These are phyloP conservation scores for Cheirogaleus medius DNA, from an alignment of 2,113 vertebrate genomes.

Conservation along the genomic window DNA sequence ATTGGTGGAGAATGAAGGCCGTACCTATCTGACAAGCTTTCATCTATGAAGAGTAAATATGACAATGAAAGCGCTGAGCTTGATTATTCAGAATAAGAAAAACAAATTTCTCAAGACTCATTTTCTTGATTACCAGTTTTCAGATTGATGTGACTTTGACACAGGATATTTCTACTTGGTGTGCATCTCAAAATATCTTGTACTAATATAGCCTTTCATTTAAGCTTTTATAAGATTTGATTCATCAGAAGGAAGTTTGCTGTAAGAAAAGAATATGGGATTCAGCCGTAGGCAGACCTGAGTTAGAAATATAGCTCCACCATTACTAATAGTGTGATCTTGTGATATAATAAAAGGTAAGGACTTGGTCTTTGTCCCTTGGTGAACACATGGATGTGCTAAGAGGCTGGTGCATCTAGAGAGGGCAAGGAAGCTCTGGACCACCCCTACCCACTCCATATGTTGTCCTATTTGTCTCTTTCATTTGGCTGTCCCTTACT, in stretches of 20 bases:
- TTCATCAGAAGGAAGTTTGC: conserved; percentile 60
- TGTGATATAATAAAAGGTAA: neutral
- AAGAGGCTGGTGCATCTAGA: neutral
- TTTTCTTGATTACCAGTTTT: conserved; percentile 78
- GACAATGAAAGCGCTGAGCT: conserved; percentile 42
- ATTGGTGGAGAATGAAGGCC: neutral
- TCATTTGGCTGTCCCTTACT: neutral
- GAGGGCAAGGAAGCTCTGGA: neutral
- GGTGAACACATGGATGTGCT: neutral
- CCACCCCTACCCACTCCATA: fast-evolving
- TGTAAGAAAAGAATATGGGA: conserved; percentile 22
- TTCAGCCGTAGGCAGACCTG: neutral
- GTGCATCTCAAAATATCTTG: conserved; percentile 66
- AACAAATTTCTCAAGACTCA: conserved; percentile 66
- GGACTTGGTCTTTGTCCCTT: neutral
- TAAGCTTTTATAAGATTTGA: conserved; percentile 57
- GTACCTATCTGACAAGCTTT: conserved; percentile 48
- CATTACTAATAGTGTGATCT: neutral
- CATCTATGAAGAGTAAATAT: neutral
- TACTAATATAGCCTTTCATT: conserved; percentile 70
- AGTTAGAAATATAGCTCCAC: neutral
- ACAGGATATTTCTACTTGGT: conserved; percentile 69
- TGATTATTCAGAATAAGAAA: conserved; percentile 62
- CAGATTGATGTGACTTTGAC: conserved; percentile 70
- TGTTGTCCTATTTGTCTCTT: neutral